These are phyloP conservation scores for Craterocephalus amniculus DNA, from an alignment of 2,797 vertebrate species.

Conservation along the genomic window DNA sequence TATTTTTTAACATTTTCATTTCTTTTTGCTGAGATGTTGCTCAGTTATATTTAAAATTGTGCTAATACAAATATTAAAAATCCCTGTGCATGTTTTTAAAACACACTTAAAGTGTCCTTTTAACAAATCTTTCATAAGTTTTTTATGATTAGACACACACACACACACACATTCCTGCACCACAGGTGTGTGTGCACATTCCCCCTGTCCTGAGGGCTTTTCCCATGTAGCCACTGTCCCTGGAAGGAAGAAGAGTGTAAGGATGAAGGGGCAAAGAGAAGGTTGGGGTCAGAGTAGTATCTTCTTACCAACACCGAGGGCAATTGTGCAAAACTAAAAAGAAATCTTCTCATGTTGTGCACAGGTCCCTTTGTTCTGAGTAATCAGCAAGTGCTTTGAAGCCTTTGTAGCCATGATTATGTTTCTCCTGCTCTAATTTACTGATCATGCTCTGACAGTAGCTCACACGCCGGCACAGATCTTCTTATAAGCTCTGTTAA, in stretches of 20 bases:
- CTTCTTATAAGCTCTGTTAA: constrained; percentile 41
- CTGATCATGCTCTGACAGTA: constrained; percentile 68
- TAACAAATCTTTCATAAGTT: constrained; percentile 32
- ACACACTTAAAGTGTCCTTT: constrained; percentile 60
- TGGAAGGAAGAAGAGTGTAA: constrained; percentile 48
- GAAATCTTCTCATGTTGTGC: constrained; percentile 52
- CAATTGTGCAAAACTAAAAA: constrained; percentile 56
- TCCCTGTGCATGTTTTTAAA: constrained; percentile 51
- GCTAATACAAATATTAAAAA: constrained; percentile 42
- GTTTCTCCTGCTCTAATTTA: constrained; percentile 75
- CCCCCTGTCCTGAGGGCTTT: constrained; percentile 60
- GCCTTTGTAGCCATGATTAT: constrained; percentile 64
- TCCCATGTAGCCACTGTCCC: constrained; percentile 65
- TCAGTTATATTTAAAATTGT: constrained; percentile 38
- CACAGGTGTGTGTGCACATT: constrained; percentile 72
- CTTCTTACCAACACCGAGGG: constrained; percentile 77
- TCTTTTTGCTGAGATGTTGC: constrained; percentile 16
- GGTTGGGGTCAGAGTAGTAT: constrained; percentile 64
- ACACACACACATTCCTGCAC: constrained; percentile 64
- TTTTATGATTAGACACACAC: constrained; percentile 42
- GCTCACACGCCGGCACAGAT: constrained; percentile 56
- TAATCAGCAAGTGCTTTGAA: constrained; percentile 79
- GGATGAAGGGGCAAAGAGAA: constrained; percentile 65
- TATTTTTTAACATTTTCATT: constrained; percentile 63
- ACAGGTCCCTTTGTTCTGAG: constrained; percentile 71